Evolutionary conservation across 2,113 vertebrate species (phyloP), one percentile per base, ranked within the genome.

Genomic region (Seriola quinqueradiata): DNA sequence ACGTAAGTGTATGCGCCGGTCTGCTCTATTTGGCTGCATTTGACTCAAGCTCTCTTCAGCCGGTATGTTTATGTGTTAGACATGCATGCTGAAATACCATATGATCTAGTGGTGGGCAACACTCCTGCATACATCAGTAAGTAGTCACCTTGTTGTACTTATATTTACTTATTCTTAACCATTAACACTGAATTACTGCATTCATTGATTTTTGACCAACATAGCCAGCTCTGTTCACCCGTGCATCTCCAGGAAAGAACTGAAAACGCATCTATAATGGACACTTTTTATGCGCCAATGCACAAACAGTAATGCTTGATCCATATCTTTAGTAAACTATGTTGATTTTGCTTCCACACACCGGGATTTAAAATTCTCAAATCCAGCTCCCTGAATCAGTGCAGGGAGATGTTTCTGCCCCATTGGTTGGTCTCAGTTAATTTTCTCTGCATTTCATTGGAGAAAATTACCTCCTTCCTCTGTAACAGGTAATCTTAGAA

Each of bases 401-500:
- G 57, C 70, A 52, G 40, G 72, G 4, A 28, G 54, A 60, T 8
- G 59, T 40, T 46, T 80, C 34, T 16, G 0, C 44, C 52, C 38
- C 32, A 0, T 8, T 57, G 40, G 28, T 63, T 57, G 17, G 36
- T 82, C 38, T 58, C 42, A 23, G 16, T 52, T 66, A 4, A 38
- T 55, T 71, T 64, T 38, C 48, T 68, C 48, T 74, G 40, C 50
- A 74, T 69, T 76, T 82, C 0, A 74, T 74, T 84, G 25, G 36
- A 80, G 64, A 77, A 68, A 64, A 68, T 63, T 3, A 65, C 46
- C 68, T 70, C 63, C 32, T 42, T 65, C 44, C 10, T 4, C 64
- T 61, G 50, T 73, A 69, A 55, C 57, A 76, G 57, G 65, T 66
- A 36, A 80, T 63, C 70, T 68, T 6, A 52, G 40, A 70, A 42